Percentiles rank a stretch among this genome's conserved stretches.
These are phyloP conservation scores for Anaspis maculata DNA, from an alignment of 2,888 invertebrate genomes.

Conservation along the genomic window DNA sequence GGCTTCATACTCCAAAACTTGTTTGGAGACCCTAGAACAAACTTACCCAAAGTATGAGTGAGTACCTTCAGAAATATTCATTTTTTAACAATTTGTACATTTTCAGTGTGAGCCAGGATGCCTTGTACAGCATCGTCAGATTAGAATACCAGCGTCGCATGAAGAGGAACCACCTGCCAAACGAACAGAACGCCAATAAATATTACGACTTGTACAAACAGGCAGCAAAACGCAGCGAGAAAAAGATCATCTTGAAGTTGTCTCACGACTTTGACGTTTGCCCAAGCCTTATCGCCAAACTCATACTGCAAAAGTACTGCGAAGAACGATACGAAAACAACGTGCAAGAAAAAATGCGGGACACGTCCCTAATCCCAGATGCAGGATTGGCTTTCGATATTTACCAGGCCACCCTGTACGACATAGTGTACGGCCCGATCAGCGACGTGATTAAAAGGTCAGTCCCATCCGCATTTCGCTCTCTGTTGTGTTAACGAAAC, in stretches of 20 bases:
- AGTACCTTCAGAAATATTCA: not conserved
- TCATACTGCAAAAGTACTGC: slow-evolving; percentile 49
- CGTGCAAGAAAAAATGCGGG: slow-evolving; percentile 49
- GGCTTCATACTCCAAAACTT: slow-evolving; percentile 21
- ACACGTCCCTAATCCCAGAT: slow-evolving; percentile 65
- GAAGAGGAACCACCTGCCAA: slow-evolving; percentile 54
- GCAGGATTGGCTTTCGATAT: slow-evolving; percentile 61
- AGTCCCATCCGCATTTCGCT: too few species aligned
- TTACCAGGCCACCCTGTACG: too few species aligned
- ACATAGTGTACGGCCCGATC: too few species aligned
- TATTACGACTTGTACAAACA: slow-evolving; percentile 43
- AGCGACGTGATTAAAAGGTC: too few species aligned
- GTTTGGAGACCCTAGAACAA: slow-evolving; percentile 29
- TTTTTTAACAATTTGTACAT: too few species aligned
- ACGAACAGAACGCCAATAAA: slow-evolving; percentile 47
- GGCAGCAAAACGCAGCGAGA: slow-evolving; percentile 40
- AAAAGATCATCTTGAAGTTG: slow-evolving; percentile 55
- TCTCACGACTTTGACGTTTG: slow-evolving; percentile 46
- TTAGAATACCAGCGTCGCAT: slow-evolving; percentile 56
- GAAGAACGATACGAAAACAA: slow-evolving; percentile 24
- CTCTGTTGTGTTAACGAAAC: too few species aligned
- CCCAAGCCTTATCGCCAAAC: slow-evolving; percentile 52
- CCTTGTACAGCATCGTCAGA: slow-evolving; percentile 63
- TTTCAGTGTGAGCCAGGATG: slow-evolving; percentile 49
- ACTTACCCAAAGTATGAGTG: slow-evolving; percentile 50